These are phyloP conservation scores for Frieseomelitta varia DNA, from an alignment of 1,140 invertebrate species.

Conservation along the genomic window DNA sequence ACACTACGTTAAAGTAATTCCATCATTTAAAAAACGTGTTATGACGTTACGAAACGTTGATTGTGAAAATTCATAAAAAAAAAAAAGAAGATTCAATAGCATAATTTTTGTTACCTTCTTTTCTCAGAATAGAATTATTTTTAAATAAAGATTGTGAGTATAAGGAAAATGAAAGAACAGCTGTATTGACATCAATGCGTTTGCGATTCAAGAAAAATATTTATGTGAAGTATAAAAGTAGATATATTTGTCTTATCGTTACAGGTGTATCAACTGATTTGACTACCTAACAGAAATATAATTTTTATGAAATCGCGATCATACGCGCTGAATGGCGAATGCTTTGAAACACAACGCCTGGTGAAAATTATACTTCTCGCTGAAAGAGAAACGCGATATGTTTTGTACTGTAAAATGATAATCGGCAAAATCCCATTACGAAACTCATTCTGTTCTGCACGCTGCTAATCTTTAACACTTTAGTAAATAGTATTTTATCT, in stretches of 20 bases:
- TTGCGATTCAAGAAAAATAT: too few species aligned
- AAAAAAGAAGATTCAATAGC: too few species aligned
- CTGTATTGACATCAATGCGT: not conserved
- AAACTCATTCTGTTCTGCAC: not conserved
- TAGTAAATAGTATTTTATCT: not conserved
- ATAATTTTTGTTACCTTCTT: not conserved
- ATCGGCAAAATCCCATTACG: not conserved
- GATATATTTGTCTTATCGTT: not conserved
- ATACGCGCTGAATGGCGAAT: too few species aligned
- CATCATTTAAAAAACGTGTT: not conserved
- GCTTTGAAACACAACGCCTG: not conserved
- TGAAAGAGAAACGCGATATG: conserved; percentile 12
- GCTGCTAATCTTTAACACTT: not conserved
- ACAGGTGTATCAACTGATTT: not conserved
- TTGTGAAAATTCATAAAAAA: not conserved
- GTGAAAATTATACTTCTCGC: not conserved
- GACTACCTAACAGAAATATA: not conserved
- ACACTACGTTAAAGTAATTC: not conserved
- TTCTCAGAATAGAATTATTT: not conserved
- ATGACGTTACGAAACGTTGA: not conserved
- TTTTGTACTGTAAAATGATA: conserved; percentile 12
- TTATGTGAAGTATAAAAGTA: not conserved
- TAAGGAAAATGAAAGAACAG: not conserved
- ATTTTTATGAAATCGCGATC: not conserved
- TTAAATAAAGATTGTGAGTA: not conserved